Conservation (phyloP, 2,113 vertebrate species). For the Dolichotis patagonum region DNA sequence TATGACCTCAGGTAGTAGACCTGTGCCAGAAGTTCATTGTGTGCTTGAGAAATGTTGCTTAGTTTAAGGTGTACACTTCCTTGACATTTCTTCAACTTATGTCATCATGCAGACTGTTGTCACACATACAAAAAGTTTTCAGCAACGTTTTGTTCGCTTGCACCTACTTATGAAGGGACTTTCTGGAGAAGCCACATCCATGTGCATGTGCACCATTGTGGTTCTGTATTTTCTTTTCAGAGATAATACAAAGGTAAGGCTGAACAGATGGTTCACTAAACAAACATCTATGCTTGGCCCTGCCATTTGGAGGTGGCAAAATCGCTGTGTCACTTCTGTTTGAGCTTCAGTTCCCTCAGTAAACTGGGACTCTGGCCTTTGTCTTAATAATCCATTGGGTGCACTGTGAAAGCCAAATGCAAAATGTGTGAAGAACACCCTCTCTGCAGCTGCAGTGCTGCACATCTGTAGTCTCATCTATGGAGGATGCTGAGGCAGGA, state of each 20-base stretch:
- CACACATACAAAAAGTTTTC: not conserved
- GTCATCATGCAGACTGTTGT: not conserved
- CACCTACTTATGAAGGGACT: not conserved
- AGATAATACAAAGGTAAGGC: not conserved
- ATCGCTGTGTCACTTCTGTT: not conserved
- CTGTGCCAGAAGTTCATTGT: not conserved
- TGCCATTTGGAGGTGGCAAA: not conserved
- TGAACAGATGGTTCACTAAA: not conserved
- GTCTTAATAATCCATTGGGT: not conserved
- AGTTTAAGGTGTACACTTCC: not conserved
- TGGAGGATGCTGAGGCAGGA: not conserved
- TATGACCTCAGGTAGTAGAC: not conserved
- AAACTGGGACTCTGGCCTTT: not conserved
- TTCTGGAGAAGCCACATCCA: not conserved
- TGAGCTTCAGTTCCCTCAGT: slow-evolving; percentile 17
- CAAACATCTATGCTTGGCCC: not conserved
- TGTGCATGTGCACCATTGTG: not conserved
- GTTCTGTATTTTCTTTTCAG: not conserved
- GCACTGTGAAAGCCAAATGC: not conserved
- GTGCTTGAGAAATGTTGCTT: not conserved
- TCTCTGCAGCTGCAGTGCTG: not conserved
- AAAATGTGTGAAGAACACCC: not conserved
- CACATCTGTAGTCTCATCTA: not conserved
- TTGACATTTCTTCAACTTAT: not conserved
- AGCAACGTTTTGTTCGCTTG: not conserved